Conservation (phyloP, 2,113 vertebrate genomes). For the Rhinoptilus africanus region DNA sequence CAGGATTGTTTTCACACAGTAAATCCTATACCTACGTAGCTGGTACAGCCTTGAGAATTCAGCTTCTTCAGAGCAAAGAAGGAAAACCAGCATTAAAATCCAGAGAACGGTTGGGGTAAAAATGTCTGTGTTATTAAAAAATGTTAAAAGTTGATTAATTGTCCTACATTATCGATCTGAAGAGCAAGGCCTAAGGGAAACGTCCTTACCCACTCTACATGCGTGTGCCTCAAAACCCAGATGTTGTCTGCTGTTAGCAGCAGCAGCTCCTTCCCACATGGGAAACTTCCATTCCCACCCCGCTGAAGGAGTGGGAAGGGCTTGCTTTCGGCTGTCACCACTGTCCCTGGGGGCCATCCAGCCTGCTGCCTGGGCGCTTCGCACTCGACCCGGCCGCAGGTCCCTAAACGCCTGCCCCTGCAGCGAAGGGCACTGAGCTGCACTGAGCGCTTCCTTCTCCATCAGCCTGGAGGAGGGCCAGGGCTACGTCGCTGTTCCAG, state of each 20-base stretch:
- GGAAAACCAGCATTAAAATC: not conserved
- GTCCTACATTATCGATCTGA: not conserved
- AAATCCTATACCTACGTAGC: not conserved
- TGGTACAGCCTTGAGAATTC: not conserved
- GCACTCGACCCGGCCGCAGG: accelerated
- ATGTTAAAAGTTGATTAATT: not conserved
- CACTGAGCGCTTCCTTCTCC: not conserved
- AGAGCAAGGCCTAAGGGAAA: not conserved
- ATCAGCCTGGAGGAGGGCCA: conserved; percentile 13
- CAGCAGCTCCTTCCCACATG: accelerated
- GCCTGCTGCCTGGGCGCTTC: not conserved
- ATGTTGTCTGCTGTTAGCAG: accelerated
- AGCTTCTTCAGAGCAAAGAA: not conserved
- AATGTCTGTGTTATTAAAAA: not conserved
- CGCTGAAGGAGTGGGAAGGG: accelerated
- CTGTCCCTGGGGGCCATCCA: not conserved
- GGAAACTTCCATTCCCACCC: not conserved
- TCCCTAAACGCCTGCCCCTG: not conserved
- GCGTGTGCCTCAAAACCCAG: not conserved
- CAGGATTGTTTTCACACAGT: not conserved
- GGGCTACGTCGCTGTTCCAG: not conserved
- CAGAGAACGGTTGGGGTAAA: not conserved
- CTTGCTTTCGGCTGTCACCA: not conserved
- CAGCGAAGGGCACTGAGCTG: not conserved
- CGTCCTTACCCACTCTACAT: not conserved